Evolutionary conservation across 1,140 invertebrate genomes (phyloP).

Genomic region (Antheraea pernyi): DNA sequence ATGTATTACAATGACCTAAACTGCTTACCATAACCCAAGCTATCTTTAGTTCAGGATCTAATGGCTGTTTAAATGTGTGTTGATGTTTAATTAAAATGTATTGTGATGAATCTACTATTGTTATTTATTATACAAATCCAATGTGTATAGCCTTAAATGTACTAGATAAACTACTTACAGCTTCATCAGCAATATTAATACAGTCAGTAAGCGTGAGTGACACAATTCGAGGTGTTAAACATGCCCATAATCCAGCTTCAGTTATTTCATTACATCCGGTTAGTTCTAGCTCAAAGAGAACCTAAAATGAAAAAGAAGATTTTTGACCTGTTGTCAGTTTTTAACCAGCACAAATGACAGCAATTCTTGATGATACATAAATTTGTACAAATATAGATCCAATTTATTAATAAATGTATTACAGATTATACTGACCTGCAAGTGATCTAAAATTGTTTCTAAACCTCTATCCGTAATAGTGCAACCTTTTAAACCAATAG

Average conservation of each 20-base stretch:
- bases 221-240: conserved; percentile 93
- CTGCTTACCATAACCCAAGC: too few relatives aligned
- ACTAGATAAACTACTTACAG: conserved; percentile 74
- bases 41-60: too few relatives aligned
- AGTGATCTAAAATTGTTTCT: conserved; percentile 91
- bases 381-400: too few relatives aligned
- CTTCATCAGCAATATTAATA: conserved; percentile 97
- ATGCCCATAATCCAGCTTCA: conserved; percentile 95
- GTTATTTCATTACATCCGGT: conserved; percentile 97
- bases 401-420: background rate
- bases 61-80: too few relatives aligned
- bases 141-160: too few relatives aligned
- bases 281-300: conserved; percentile 92
- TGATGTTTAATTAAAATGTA: too few relatives aligned
- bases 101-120: too few relatives aligned
- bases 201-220: conserved; percentile 95
- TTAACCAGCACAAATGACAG: background rate
- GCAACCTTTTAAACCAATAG: conserved; percentile 90
- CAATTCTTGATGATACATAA: too few relatives aligned
- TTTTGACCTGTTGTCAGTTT: background rate
- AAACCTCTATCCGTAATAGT: conserved; percentile 93
- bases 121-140: too few relatives aligned
- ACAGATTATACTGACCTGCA: conserved; percentile 82
- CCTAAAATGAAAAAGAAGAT: conserved; percentile 77
- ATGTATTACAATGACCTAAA: too few relatives aligned